phyloP scores from a whole-genome alignment of 2,888 invertebrate genomes.

The Stegana nigrithorax region DNA sequence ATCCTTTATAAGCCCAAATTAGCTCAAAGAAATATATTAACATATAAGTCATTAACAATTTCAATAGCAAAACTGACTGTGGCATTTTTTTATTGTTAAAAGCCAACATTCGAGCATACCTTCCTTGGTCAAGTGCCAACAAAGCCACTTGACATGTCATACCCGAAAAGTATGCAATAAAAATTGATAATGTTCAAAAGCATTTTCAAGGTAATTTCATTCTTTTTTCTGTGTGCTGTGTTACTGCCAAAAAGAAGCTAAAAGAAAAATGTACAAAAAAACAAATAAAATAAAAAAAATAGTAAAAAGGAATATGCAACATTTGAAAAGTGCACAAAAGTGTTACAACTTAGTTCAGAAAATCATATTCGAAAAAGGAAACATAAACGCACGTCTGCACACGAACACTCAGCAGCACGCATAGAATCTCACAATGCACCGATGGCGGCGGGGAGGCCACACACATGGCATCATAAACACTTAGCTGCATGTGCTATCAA shows the following conservation, averaged over 20 bases:
- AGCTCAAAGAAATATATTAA: neutral
- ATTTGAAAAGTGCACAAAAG: no score
- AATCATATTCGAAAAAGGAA: neutral
- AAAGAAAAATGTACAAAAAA: neutral
- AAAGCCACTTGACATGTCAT: neutral
- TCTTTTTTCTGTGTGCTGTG: neutral
- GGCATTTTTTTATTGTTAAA: no score
- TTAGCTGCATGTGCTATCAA: neutral
- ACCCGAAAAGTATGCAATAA: neutral
- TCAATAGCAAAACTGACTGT: no score
- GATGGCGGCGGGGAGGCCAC: no score
- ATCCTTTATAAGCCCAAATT: no score
- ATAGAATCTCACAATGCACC: no score
- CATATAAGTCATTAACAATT: no score
- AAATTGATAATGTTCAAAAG: neutral
- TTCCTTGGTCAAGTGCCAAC: no score
- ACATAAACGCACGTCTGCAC: constrained; percentile 12
- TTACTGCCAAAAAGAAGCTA: neutral
- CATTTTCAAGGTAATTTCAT: no score
- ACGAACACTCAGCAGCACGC: neutral
- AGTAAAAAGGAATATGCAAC: neutral
- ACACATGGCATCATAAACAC: neutral
- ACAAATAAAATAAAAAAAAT: neutral
- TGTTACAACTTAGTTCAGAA: neutral
- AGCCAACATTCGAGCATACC: no score